Evolutionary conservation across 2,888 invertebrate genomes (phyloP).

Genomic region (Theodoxus fluviatilis): DNA sequence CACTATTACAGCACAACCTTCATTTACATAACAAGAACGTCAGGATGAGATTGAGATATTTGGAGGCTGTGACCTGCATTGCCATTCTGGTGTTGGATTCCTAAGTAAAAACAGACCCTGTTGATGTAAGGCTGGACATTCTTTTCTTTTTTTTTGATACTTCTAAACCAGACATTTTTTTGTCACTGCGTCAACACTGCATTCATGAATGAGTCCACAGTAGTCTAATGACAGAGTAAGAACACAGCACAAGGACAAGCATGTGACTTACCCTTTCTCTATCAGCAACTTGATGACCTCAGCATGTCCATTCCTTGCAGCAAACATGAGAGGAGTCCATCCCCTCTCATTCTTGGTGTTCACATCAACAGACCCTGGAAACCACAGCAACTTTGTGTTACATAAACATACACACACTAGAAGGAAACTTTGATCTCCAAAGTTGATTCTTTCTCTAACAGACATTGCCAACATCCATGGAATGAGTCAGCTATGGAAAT

Average conservation of each 20-base stretch:
- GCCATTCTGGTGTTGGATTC: too few species aligned
- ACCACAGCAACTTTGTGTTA: neutral
- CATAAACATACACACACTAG: too few species aligned
- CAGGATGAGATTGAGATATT: too few species aligned
- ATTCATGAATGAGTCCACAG: neutral
- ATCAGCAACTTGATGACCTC: constrained; percentile 50
- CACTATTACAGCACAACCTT: too few species aligned
- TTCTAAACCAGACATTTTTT: too few species aligned
- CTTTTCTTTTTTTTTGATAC: too few species aligned
- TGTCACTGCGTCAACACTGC: neutral
- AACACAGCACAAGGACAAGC: neutral
- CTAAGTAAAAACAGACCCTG: constrained; percentile 1
- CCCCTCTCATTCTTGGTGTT: constrained; percentile 54
- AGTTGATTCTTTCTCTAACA: neutral
- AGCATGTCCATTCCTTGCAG: constrained; percentile 60
- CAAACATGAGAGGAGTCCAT: constrained; percentile 65
- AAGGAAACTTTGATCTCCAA: neutral
- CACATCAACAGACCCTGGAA: constrained; percentile 43
- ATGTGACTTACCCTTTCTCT: constrained; percentile 52
- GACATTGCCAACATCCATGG: neutral
- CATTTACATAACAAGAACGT: too few species aligned
- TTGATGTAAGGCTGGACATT: neutral
- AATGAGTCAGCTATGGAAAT: neutral
- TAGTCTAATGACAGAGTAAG: neutral
- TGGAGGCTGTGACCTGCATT: too few species aligned